These are phyloP conservation scores for Indicator indicator DNA, from an alignment of 2,113 vertebrate species.

Conservation along the genomic window DNA sequence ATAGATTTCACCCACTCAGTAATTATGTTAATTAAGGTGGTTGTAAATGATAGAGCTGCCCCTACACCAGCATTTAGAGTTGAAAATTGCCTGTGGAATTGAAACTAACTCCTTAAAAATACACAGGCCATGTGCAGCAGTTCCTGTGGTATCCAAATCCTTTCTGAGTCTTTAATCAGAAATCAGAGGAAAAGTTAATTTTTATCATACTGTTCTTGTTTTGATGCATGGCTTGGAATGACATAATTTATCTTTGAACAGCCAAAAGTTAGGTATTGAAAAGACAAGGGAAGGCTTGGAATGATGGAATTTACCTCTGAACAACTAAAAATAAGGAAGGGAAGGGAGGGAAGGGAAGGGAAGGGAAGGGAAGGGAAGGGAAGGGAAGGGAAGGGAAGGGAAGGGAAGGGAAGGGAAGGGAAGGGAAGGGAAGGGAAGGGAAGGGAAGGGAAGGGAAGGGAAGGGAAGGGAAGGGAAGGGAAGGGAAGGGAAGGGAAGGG, in stretches of 20 bases:
- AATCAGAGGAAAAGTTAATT: background rate
- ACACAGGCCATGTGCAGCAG: accelerated
- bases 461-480: no score
- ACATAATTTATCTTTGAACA: background rate
- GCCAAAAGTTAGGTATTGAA: background rate
- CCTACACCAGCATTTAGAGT: background rate
- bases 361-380: no score
- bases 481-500: no score
- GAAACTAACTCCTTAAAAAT: background rate
- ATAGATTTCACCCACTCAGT: background rate
- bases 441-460: no score
- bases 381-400: no score
- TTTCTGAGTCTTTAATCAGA: background rate
- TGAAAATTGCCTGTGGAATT: background rate
- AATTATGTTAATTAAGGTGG: background rate
- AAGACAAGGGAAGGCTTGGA: no score
- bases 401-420: no score
- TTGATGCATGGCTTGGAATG: background rate
- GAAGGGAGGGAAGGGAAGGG: no score
- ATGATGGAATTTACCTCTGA: no score
- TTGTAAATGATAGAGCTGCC: background rate
- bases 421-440: no score
- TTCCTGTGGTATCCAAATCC: background rate
- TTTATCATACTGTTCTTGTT: background rate
- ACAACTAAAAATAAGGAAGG: no score